Evolutionary conservation across 1,140 invertebrate genomes (phyloP).

Genomic region (Oncopodura yosiiana): DNA sequence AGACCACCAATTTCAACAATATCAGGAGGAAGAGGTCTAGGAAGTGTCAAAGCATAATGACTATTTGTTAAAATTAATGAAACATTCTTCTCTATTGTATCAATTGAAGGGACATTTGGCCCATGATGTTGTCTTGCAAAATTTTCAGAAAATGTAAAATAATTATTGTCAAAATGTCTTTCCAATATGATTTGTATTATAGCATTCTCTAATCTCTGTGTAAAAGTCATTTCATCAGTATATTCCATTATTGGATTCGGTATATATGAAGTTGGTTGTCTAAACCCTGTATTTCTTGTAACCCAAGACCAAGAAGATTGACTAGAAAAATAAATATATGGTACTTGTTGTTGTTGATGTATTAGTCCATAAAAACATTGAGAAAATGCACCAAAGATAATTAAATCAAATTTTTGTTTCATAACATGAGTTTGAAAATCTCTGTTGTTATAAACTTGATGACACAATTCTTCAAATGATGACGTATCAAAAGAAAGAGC

Average conservation of each 20-base stretch:
- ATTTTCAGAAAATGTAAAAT: too few species aligned
- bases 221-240: constrained; percentile 48
- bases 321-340: too few species aligned
- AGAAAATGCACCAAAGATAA: constrained; percentile 5
- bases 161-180: too few species aligned
- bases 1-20: constrained; percentile 52
- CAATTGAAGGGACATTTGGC: constrained; percentile 45
- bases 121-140: too few species aligned
- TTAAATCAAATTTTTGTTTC: constrained; percentile 14
- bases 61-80: constrained; percentile 49
- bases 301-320: neutral
- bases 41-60: constrained; percentile 46
- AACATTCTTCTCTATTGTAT: constrained; percentile 42
- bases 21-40: constrained; percentile 43
- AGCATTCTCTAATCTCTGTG: constrained; percentile 51
- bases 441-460: constrained; percentile 2
- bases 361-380: constrained; percentile 15
- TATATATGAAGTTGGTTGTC: too few species aligned
- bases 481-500: neutral
- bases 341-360: constrained; percentile 35
- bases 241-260: too few species aligned
- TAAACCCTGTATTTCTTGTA: neutral
- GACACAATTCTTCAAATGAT: constrained; percentile 1
- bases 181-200: too few species aligned
- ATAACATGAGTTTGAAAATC: constrained; percentile 13